Evolutionary conservation across 2,888 invertebrate genomes (phyloP), one percentile per base, ranked within the genome.

Genomic region (Dysmachus trigonus): DNA sequence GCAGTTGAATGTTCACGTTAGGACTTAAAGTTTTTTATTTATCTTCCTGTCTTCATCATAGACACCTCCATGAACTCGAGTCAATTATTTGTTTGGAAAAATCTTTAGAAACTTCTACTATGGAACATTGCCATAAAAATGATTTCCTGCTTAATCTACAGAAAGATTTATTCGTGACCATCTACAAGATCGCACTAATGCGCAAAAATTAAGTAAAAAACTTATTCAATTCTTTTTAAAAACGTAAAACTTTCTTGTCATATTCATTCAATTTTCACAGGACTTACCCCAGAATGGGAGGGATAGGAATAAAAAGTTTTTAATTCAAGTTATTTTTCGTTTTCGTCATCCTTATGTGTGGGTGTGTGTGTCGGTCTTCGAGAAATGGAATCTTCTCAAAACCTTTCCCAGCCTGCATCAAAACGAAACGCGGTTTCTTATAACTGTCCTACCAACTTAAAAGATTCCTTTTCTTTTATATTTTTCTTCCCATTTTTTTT

Each of bases 221-320:
- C 35, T 83, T 83, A 72, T 83, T 83, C 62, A 38, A 83, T 83
- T 83, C 83, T 51, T 72, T 53, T 83, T 71, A 72, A 83, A 22
- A 83, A 22, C 38, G 38, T 31, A 83, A 72, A 83, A 83, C 38
- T 83, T 83, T 83, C 83, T 30, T 83, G 83, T 83, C 83, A 83
- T 83, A 83, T 83, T 41, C 83, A 83, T 83, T 83, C 83, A 83
- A 72, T 72, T n/a, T n/a, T 41, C 47, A 72, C n/a, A 18, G 47
- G 30, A 83, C 41, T 30, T 30, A 72, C 38, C 10, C 38, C 10
- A 41, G 47, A 83, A 83, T 72, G 38, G 41, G 71, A 41, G 30
- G 30, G 41, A 72, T n/a, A 38, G n/a, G 72, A 72, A n/a, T 72
- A 72, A 47, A 83, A 83, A 83, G 72, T 83, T 83, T 83, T 83